phyloP scores from a whole-genome alignment of 2,888 invertebrate genomes.

The Lamellibrachia columna region DNA sequence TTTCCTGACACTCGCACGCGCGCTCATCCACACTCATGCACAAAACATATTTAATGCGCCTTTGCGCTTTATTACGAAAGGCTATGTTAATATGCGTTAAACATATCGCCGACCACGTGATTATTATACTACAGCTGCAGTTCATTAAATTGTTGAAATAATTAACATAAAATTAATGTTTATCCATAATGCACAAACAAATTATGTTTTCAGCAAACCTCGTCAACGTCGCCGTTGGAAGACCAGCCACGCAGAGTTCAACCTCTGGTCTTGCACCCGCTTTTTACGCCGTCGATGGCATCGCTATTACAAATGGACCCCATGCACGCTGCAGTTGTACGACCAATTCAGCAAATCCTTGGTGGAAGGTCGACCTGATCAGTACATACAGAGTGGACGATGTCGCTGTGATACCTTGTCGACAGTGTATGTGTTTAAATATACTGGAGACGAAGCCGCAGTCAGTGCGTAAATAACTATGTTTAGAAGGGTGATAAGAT shows the following conservation, averaged over 20 bases:
- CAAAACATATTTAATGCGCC: too few species aligned
- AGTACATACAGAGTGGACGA: neutral
- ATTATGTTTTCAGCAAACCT: neutral
- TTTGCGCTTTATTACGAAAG: neutral
- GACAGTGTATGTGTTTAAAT: neutral
- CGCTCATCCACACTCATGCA: too few species aligned
- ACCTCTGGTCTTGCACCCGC: neutral
- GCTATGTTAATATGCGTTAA: too few species aligned
- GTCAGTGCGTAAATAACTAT: neutral
- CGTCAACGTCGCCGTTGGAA: neutral
- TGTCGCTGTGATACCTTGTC: neutral
- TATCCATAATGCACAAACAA: too few species aligned
- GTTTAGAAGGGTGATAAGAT: too few species aligned
- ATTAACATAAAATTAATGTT: neutral
- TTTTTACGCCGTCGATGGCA: neutral
- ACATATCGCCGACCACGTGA: too few species aligned
- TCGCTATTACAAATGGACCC: neutral
- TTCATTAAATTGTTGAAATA: too few species aligned
- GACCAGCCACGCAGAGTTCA: neutral
- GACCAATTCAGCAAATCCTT: neutral
- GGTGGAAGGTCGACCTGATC: neutral
- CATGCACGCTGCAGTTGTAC: neutral
- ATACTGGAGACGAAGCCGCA: neutral
- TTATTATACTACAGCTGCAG: too few species aligned
- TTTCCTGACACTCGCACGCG: too few species aligned